Evolutionary conservation across 1,140 invertebrate genomes (phyloP).

Genomic region (Eurosta solidaginis): DNA sequence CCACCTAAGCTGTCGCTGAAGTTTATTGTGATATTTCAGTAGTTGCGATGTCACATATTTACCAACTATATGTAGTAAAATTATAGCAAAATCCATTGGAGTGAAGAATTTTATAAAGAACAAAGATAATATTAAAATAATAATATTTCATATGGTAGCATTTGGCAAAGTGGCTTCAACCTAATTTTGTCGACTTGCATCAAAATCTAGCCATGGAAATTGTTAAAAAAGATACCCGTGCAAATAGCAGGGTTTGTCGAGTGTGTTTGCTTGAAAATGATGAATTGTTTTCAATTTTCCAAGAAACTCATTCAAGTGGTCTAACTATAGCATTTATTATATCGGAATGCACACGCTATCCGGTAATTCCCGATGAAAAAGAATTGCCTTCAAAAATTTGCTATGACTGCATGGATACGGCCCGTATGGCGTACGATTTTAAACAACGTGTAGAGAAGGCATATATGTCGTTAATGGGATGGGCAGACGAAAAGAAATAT

Average conservation of each 20-base stretch:
- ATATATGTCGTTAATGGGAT: slow-evolving; percentile 33
- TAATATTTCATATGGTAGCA: no score
- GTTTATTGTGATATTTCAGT: no score
- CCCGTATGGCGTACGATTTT: slow-evolving; percentile 49
- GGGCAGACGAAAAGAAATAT: background rate
- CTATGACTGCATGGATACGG: slow-evolving; percentile 42
- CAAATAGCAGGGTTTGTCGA: slow-evolving; percentile 43
- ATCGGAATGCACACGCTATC: slow-evolving; percentile 47
- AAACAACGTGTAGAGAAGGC: slow-evolving; percentile 47
- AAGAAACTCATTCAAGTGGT: slow-evolving; percentile 44
- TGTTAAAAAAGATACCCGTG: slow-evolving; percentile 62
- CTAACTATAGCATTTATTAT: slow-evolving; percentile 48
- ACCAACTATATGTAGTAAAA: no score
- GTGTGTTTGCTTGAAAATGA: slow-evolving; percentile 46
- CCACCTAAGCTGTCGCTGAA: no score
- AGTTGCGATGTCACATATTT: no score
- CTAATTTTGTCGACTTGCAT: no score
- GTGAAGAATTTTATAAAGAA: no score
- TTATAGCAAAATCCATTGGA: no score
- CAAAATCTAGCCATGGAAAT: no score
- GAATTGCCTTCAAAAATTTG: slow-evolving; percentile 49
- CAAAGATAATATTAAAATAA: no score
- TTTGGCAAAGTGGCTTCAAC: no score
- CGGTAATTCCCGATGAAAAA: slow-evolving; percentile 40
- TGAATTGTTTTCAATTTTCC: slow-evolving; percentile 49